Base-by-base conservation (phyloP, 2,797 vertebrate genomes). In the Cheirogaleus major region DNA sequence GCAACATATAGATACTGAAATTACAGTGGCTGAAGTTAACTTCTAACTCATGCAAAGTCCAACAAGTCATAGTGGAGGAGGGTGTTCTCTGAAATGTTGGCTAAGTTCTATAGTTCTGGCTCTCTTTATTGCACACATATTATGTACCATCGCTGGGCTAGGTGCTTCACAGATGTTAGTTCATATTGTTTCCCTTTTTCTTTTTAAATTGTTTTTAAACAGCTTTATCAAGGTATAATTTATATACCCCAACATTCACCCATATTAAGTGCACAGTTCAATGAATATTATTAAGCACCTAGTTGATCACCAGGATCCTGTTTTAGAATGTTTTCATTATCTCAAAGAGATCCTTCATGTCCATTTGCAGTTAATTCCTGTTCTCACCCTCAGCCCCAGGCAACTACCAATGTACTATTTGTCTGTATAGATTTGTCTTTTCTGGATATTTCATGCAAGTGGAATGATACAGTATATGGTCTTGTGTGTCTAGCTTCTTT, bases 1-100 rank as follows among this genome's bases (percentile, higher is more conserved):
- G 48, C 41, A 65, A 73, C 50, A 86, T 41, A 89, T 5, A 80
- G 70, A 85, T 48, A 59, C 41, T 80, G 45, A 88, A 79, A 61
- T 95, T 30, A 32, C 45, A 89, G 59, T 35, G 5, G 35, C n/a
- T 92, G 90, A 86, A 81, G 83, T 79, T 69, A 83, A 80, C 84
- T 87, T 69, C 35, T 88, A 57, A 55, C 18, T 85, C 1, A 15
- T 22, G 23, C 50, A 9, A 80, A 88, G 57, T 72, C 55, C 75
- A 94, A 13, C 30, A 50, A 41, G 18, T 57, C 15, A 22, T 2
- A 10, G 55, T 61, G 10, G 41, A 81, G 27, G 12, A 75, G 41
- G 27, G 5, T 76, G 25, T 8, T 72, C 52, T 95, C 85, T 41
- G 15, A 92, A 80, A 43, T 35, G 0, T 41, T 43, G 32, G 17